Conservation (phyloP, 1,140 invertebrate species). For the Nasonia giraulti region DNA sequence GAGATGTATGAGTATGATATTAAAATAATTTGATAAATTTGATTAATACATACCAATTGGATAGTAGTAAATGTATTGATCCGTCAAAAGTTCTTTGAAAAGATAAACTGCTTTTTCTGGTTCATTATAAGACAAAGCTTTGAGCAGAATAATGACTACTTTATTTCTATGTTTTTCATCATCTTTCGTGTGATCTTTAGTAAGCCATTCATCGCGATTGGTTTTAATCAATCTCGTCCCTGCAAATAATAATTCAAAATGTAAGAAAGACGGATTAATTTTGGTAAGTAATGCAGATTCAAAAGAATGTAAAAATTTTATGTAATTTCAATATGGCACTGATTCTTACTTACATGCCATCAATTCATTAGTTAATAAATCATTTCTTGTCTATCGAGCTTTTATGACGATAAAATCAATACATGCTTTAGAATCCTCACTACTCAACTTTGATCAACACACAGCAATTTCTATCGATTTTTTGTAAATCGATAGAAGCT, state of each 20-base stretch:
- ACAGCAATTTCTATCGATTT: not conserved
- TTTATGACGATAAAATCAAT: slow-evolving; percentile 33
- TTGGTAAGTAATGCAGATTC: slow-evolving; percentile 40
- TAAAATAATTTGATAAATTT: slow-evolving; percentile 26
- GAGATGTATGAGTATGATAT: not conserved
- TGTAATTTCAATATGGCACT: slow-evolving; percentile 42
- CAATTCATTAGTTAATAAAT: slow-evolving; percentile 21
- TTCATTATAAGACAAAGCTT: slow-evolving; percentile 52
- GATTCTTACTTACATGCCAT: slow-evolving; percentile 46
- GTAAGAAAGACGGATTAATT: slow-evolving; percentile 11
- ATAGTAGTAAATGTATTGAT: slow-evolving; percentile 57
- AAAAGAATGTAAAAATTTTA: slow-evolving; percentile 47
- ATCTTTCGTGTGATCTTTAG: slow-evolving; percentile 39
- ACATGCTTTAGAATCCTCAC: slow-evolving; percentile 51
- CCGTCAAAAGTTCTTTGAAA: slow-evolving; percentile 56
- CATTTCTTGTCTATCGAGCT: slow-evolving; percentile 3
- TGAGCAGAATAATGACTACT: slow-evolving; percentile 55
- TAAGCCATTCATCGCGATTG: slow-evolving; percentile 50
- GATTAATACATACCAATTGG: slow-evolving; percentile 59
- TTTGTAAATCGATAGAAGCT: not conserved
- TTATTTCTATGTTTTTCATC: slow-evolving; percentile 49
- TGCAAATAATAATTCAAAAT: slow-evolving; percentile 30
- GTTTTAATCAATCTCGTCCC: slow-evolving; percentile 52
- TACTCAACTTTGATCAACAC: not conserved
- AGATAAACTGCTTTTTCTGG: slow-evolving; percentile 56